Conservation (phyloP, 2,888 invertebrate species). For the Heteromurus nitidus region DNA sequence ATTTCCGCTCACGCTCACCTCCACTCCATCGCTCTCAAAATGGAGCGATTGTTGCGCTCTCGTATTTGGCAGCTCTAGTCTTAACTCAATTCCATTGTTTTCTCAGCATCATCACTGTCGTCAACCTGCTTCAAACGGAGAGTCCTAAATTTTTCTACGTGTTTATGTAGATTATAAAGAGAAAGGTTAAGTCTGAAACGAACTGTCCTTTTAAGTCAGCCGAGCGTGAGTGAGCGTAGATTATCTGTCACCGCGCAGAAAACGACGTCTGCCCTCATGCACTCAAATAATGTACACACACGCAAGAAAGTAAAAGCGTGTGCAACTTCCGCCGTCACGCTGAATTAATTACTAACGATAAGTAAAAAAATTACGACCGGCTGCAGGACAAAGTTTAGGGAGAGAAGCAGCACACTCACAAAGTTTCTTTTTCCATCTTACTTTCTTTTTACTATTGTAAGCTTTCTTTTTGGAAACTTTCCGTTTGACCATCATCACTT, state of each 20-base stretch:
- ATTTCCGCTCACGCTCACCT: no score
- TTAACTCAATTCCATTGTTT: conserved; percentile 17
- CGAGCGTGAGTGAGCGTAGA: conserved; percentile 18
- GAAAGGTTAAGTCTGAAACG: background rate
- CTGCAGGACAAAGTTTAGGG: background rate
- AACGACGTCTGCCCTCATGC: no score
- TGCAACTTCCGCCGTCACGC: conserved; percentile 13
- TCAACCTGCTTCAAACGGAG: background rate
- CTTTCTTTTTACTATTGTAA: no score
- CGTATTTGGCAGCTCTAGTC: no score
- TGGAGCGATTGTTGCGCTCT: background rate
- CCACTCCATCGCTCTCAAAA: no score
- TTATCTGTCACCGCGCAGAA: background rate
- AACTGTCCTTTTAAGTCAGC: conserved; percentile 29
- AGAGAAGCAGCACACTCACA: background rate
- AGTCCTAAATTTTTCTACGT: no score
- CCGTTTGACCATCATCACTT: no score
- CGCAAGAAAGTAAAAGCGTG: background rate
- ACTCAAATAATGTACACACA: no score
- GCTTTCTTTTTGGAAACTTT: no score
- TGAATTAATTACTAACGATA: no score
- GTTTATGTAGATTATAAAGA: no score
- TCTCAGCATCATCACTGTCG: background rate
- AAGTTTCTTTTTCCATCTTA: no score
- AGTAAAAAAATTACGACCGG: background rate